Evolutionary conservation across 2,113 vertebrate species (phyloP).

Genomic region (Brachyhypopomus occidentalis): DNA sequence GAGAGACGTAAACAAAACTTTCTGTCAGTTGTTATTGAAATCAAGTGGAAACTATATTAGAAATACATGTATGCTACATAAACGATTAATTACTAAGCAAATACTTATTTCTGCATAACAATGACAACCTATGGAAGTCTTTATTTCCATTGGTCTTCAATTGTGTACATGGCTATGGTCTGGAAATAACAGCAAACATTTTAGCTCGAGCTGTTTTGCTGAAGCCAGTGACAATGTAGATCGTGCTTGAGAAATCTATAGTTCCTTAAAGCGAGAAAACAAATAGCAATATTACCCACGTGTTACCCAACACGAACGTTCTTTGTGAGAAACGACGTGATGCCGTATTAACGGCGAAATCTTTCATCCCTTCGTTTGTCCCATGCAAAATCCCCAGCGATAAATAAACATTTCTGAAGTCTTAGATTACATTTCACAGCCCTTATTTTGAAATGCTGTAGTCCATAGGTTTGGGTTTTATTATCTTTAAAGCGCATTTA

Average conservation of each 20-base stretch:
- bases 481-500: too few relatives aligned
- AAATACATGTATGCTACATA: neutral
- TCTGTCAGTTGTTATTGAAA: neutral
- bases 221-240: slow-evolving; percentile 4
- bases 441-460: too few relatives aligned
- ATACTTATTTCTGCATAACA: neutral
- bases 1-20: slow-evolving; percentile 12
- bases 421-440: too few relatives aligned
- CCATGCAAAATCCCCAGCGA: too few relatives aligned
- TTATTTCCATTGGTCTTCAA: too few relatives aligned
- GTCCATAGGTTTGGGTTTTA: too few relatives aligned
- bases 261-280: slow-evolving; percentile 19
- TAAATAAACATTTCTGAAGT: too few relatives aligned
- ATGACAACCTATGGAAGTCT: neutral
- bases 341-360: too few relatives aligned
- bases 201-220: neutral
- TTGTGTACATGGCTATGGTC: too few relatives aligned
- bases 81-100: neutral
- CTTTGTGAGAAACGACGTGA: too few relatives aligned
- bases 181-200: neutral
- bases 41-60: too few relatives aligned
- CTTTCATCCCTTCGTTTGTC: too few relatives aligned
- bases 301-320: neutral
- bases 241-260: slow-evolving; percentile 5
- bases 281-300: slow-evolving; percentile 29